Evolutionary conservation across 2,888 invertebrate genomes (phyloP).

Genomic region (Eudasyphora cyanicolor): DNA sequence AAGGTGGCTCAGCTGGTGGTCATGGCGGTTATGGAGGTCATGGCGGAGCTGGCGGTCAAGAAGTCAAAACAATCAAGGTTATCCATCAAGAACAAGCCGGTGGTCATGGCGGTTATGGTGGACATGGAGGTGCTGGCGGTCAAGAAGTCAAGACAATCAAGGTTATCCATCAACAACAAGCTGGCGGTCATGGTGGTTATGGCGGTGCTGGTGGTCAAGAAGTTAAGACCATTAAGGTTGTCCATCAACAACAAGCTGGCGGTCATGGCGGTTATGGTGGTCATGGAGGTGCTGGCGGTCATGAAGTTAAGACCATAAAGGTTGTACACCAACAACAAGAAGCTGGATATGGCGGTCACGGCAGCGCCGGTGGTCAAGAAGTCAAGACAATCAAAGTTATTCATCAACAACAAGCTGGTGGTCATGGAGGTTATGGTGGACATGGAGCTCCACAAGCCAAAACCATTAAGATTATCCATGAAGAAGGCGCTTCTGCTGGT

Average conservation of each 20-base stretch:
- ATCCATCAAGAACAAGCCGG: slow-evolving; percentile 62
- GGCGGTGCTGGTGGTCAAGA: slow-evolving; percentile 26
- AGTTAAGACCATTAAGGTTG: slow-evolving; percentile 47
- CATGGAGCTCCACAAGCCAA: slow-evolving; percentile 39
- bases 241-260: slow-evolving; percentile 35
- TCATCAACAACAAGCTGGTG: slow-evolving; percentile 54
- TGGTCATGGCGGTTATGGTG: slow-evolving; percentile 26
- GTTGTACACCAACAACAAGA: slow-evolving; percentile 62
- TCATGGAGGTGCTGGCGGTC: slow-evolving; percentile 31
- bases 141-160: slow-evolving; percentile 56
- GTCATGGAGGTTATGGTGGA: slow-evolving; percentile 4
- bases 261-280: slow-evolving; percentile 16
- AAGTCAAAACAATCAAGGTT: slow-evolving; percentile 67
- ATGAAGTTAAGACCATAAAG: slow-evolving; percentile 57
- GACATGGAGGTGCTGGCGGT: slow-evolving; percentile 51
- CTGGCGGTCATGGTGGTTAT: slow-evolving; percentile 24
- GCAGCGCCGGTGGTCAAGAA: slow-evolving; percentile 13
- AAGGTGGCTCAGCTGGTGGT: slow-evolving; percentile 27
- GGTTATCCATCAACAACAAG: slow-evolving; percentile 62
- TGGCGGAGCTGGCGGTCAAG: slow-evolving; percentile 39
- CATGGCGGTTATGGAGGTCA: slow-evolving; percentile 33
- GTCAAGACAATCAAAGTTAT: slow-evolving; percentile 66
- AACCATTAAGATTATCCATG: slow-evolving; percentile 54
- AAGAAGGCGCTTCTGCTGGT: slow-evolving; percentile 9
- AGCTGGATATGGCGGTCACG: slow-evolving; percentile 37